Percentiles rank a stretch among this genome's conserved stretches.
phyloP scores from a whole-genome alignment of 1,140 invertebrate species.

The Odontomachus brunneus region DNA sequence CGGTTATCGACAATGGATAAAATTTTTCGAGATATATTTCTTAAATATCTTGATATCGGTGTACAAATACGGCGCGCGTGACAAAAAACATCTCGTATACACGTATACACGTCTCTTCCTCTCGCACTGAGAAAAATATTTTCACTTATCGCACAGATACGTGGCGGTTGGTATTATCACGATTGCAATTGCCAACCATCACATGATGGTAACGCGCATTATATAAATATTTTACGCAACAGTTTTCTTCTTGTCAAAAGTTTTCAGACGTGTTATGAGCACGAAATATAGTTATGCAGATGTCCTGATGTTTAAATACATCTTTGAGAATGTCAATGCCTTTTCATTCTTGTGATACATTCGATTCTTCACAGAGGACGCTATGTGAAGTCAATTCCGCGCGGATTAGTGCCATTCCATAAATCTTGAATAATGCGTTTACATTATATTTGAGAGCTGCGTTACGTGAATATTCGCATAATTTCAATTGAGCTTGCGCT shows the following conservation, averaged over 20 bases:
- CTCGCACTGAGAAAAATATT: neutral
- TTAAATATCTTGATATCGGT: neutral
- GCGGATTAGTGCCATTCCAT: slow-evolving; percentile 9
- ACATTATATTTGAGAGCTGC: slow-evolving; percentile 14
- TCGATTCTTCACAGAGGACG: slow-evolving; percentile 23
- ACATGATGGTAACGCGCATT: slow-evolving; percentile 19
- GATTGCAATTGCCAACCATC: slow-evolving; percentile 47
- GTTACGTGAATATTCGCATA: slow-evolving; percentile 14
- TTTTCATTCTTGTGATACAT: slow-evolving; percentile 12
- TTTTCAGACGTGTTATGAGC: neutral
- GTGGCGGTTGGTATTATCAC: slow-evolving; percentile 46
- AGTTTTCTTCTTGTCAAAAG: neutral
- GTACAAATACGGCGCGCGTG: neutral
- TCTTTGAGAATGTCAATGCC: neutral
- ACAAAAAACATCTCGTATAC: neutral
- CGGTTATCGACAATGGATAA: neutral
- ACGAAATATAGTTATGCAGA: neutral
- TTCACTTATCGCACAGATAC: neutral
- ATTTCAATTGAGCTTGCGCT: slow-evolving; percentile 3
- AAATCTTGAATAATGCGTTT: slow-evolving; percentile 30
- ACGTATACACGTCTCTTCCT: no score
- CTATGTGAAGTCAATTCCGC: slow-evolving; percentile 22
- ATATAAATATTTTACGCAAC: neutral
- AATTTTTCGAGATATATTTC: neutral
- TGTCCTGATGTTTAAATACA: slow-evolving; percentile 1